A percentile compares a stretch with the other conserved stretches of the same genome.
phyloP scores from a whole-genome alignment of 2,113 vertebrate genomes.

The Syrrhaptes paradoxus region DNA sequence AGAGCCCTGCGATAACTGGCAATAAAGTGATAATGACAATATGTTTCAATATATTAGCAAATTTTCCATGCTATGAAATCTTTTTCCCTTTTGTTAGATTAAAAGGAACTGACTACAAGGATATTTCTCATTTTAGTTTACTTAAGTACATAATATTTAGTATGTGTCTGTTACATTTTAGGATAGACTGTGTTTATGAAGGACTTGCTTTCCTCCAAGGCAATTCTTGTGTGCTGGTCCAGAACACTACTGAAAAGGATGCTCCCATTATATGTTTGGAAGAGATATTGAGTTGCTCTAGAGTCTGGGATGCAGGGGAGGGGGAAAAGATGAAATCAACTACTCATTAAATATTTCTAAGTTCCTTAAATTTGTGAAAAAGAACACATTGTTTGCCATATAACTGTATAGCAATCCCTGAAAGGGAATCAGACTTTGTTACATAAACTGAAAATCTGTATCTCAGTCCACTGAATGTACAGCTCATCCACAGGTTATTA shows the following conservation, averaged over 20 bases:
- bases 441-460: background rate
- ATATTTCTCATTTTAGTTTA: background rate
- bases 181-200: background rate
- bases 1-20: background rate
- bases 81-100: background rate
- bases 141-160: background rate
- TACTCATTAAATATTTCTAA: background rate
- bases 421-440: background rate
- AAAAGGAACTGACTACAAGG: background rate
- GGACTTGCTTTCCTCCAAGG: background rate
- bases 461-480: background rate
- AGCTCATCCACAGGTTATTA: background rate
- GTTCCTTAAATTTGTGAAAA: background rate
- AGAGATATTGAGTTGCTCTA: background rate
- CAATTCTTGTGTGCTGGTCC: background rate
- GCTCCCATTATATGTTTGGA: background rate
- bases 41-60: slow-evolving; percentile 24
- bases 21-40: slow-evolving; percentile 12
- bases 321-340: background rate
- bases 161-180: background rate
- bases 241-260: background rate
- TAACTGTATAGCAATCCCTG: background rate
- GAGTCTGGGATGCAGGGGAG: background rate
- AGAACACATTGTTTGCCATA: background rate
- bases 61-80: background rate